Evolutionary conservation across 1,140 invertebrate genomes (phyloP).

Genomic region (Tachypleus tridentatus): DNA sequence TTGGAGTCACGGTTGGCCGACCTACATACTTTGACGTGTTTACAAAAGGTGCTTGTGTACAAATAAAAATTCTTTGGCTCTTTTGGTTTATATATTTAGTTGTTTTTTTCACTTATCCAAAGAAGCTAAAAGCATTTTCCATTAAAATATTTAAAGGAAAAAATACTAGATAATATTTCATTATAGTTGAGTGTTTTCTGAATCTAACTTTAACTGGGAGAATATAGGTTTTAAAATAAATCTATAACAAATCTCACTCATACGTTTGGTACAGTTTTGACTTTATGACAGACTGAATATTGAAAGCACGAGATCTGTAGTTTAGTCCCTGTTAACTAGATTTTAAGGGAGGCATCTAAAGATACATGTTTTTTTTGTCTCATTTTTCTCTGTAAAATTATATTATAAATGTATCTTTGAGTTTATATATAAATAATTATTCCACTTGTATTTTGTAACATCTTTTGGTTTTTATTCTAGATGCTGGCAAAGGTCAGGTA

Average conservation of each 20-base stretch:
- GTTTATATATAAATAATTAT: not conserved
- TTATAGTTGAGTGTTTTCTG: not conserved
- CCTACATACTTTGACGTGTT: conserved; percentile 77
- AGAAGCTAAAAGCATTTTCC: not conserved
- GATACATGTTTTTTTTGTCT: not conserved
- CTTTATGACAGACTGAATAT: not conserved
- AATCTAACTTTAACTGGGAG: not conserved
- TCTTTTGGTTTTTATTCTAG: conserved; percentile 34
- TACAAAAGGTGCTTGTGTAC: conserved; percentile 50
- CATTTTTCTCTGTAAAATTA: too few relatives aligned
- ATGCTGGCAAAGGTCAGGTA: conserved; percentile 67
- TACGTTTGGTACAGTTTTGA: too few relatives aligned
- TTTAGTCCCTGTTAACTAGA: not conserved
- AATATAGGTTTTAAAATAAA: not conserved
- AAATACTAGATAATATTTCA: not conserved
- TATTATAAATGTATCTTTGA: not conserved
- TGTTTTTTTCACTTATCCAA: not conserved
- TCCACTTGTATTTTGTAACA: not conserved
- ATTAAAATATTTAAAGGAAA: not conserved
- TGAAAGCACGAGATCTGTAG: not conserved
- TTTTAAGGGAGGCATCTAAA: not conserved
- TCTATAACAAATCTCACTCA: too few relatives aligned
- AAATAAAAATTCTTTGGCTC: not conserved
- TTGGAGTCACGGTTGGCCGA: conserved; percentile 58
- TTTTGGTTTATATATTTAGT: not conserved